Evolutionary conservation across 2,797 vertebrate genomes (phyloP).

Genomic region (Cottoperca gobio): DNA sequence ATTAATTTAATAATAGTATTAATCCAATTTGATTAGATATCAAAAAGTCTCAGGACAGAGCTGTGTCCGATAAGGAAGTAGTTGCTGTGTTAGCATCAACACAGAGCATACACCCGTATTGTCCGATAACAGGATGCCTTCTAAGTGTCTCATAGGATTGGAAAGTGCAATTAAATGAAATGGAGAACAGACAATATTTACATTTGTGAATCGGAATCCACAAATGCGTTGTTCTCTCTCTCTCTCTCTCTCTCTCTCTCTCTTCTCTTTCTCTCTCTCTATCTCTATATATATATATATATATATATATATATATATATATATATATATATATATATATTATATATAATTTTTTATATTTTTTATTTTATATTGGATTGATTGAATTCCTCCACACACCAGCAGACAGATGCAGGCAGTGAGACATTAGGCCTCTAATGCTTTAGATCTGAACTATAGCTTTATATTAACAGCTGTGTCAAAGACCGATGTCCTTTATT

Average conservation of each 20-base stretch:
- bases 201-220: neutral
- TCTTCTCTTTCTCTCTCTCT: no score
- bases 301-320: no score
- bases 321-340: no score
- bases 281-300: no score
- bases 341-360: no score
- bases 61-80: neutral
- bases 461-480: no score
- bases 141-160: neutral
- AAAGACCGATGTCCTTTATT: no score
- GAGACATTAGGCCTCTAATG: neutral
- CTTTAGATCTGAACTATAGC: neutral
- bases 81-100: neutral
- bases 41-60: accelerated
- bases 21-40: accelerated
- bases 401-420: neutral
- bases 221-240: no score
- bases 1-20: neutral
- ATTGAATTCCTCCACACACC: neutral
- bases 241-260: no score
- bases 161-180: neutral
- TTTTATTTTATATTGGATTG: neutral
- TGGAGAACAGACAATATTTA: neutral
- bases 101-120: neutral
- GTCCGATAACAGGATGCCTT: neutral